Conservation (phyloP, 1,140 invertebrate species). For the Bombus waltoni region DNA sequence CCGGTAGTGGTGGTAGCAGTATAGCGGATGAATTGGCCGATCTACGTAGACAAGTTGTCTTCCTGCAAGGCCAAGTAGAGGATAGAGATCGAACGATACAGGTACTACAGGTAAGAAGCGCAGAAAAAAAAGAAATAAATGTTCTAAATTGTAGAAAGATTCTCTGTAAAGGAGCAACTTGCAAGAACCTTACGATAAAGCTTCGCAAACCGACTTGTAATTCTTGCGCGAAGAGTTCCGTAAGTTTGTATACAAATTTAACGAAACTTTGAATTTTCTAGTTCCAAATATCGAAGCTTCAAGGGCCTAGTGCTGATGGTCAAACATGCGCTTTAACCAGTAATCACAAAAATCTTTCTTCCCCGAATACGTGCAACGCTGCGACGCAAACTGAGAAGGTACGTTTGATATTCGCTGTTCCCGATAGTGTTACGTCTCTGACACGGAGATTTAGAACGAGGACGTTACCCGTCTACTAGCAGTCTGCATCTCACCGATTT, state of each 20-base stretch:
- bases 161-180: neutral
- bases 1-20: slow-evolving; percentile 80
- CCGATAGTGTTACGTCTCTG: neutral
- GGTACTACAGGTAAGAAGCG: slow-evolving; percentile 84
- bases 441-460: no score
- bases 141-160: neutral
- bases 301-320: slow-evolving; percentile 73
- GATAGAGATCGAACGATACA: slow-evolving; percentile 88
- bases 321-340: slow-evolving; percentile 61
- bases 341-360: slow-evolving; percentile 59
- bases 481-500: neutral
- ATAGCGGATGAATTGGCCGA: slow-evolving; percentile 88
- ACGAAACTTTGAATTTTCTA: slow-evolving; percentile 55
- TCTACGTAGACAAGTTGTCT: slow-evolving; percentile 89
- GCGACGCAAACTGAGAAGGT: slow-evolving; percentile 90
- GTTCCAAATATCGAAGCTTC: slow-evolving; percentile 78
- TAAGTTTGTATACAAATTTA: no score
- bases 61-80: slow-evolving; percentile 89
- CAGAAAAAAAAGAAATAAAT: no score
- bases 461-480: no score
- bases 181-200: no score
- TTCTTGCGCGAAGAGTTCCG: no score
- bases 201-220: no score
- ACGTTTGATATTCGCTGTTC: slow-evolving; percentile 45
- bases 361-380: slow-evolving; percentile 83